phyloP scores from a whole-genome alignment of 2,888 invertebrate genomes.

The Nemapogon koenigi region DNA sequence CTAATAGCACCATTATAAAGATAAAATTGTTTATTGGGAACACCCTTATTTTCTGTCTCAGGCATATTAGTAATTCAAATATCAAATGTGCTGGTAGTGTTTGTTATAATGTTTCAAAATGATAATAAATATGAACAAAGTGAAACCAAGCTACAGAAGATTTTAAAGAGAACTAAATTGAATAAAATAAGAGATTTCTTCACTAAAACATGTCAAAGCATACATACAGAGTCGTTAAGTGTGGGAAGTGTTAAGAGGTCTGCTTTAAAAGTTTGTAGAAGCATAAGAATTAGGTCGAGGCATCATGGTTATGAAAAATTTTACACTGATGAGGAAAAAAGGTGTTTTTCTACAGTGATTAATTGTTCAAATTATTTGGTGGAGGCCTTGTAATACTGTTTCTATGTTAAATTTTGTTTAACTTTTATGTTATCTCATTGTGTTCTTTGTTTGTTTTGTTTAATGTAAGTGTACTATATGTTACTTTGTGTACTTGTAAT shows the following conservation, averaged over 20 bases:
- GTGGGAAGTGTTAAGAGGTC: slow-evolving; percentile 39
- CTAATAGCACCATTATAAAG: no score
- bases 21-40: no score
- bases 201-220: slow-evolving; percentile 28
- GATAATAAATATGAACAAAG: no score
- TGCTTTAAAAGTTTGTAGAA: slow-evolving; percentile 41
- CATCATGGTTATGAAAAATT: slow-evolving; percentile 68
- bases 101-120: no score
- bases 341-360: slow-evolving; percentile 49
- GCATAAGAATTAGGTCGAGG: slow-evolving; percentile 41
- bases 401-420: neutral
- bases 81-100: no score
- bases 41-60: no score
- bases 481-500: neutral
- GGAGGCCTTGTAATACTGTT: slow-evolving; percentile 26
- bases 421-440: slow-evolving; percentile 1
- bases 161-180: no score
- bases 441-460: neutral
- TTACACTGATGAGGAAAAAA: slow-evolving; percentile 74
- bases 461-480: neutral
- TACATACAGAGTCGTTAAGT: slow-evolving; percentile 42
- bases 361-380: slow-evolving; percentile 23
- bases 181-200: slow-evolving; percentile 33
- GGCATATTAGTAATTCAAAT: no score
- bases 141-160: no score